Conservation (phyloP, 2,797 vertebrate species). For the Chromis chromis region DNA sequence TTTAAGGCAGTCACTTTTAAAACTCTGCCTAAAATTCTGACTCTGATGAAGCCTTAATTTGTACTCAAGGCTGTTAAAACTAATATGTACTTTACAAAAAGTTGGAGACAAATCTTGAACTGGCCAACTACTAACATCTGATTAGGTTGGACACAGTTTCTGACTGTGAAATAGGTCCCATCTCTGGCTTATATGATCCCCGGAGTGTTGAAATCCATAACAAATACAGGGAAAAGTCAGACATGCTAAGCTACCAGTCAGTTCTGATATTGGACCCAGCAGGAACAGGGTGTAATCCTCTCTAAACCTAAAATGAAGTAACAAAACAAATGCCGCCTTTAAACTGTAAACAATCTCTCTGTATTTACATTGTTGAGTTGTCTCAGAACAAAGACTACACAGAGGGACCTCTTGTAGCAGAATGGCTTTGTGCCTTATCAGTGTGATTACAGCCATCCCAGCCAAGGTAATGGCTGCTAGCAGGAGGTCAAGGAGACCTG, state of each 20-base stretch:
- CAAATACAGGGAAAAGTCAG: background rate
- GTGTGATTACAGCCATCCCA: constrained; percentile 50
- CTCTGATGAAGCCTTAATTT: background rate
- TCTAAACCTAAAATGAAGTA: constrained; percentile 18
- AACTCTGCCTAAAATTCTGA: no score
- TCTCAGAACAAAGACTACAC: constrained; percentile 52
- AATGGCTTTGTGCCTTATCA: constrained; percentile 48
- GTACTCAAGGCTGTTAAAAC: background rate
- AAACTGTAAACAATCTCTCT: constrained; percentile 47
- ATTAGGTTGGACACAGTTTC: background rate
- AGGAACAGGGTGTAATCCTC: constrained; percentile 32
- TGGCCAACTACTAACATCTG: no score
- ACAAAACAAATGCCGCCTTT: constrained; percentile 11
- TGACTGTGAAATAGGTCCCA: background rate
- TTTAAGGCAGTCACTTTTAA: no score
- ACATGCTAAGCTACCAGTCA: background rate
- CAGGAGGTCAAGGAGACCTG: constrained; percentile 54
- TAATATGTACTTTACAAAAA: background rate
- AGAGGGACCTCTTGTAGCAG: constrained; percentile 14
- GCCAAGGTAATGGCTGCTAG: constrained; percentile 44
- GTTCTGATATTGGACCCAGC: constrained; percentile 9
- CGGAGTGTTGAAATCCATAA: background rate
- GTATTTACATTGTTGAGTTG: constrained; percentile 28
- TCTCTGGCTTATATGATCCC: background rate
- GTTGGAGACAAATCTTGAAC: background rate